Evolutionary conservation across 2,113 vertebrate genomes (phyloP), one percentile per base, ranked within the genome.

Genomic region (Perca fluviatilis): DNA sequence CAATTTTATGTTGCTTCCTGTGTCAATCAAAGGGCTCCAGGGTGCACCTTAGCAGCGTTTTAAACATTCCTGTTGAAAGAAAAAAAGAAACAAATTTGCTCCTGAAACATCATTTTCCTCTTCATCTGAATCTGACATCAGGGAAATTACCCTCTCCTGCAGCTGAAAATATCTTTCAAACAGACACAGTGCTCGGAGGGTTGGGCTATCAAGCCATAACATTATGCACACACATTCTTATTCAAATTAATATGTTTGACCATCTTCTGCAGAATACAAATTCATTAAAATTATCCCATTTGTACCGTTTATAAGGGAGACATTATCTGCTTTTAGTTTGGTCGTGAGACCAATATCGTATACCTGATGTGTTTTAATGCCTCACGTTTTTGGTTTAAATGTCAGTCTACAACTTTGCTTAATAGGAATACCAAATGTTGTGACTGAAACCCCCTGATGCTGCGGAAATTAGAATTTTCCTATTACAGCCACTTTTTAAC

Each of bases 231-330:
- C 56, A 74, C 77, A 88, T 84, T 81, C 75, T 65, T 74, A 88
- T 92, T 91, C 77, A 89, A 87, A 87, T 92, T 7, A 89, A 78
- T 61, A 47, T 50, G 43, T 85, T 82, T 80, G 80, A 83, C 88
- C 86, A 71, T 85, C 68, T 85, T 80, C 54, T 62, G 64, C 46
- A 67, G 58, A 47, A 82, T 78, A 72, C 23, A 58, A 84, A 89
- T 79, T 66, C 62, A 92, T 88, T 85, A 73, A 56, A 86, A 70
- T 53, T 49, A 56, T 76, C 50, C 79, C 68, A 50, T 84, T 83
- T 84, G 57, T 8, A 56, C 21, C 0, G 1, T 74, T 72, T 50
- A 13, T n/a, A 53, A 58, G 18, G 10, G 10, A 61, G 10, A 71
- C 13, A 63, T 82, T 27, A 69, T 60, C 46, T 72, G 21, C 5